These are phyloP conservation scores for Rhyacophila brunnea DNA, from an alignment of 1,140 invertebrate genomes.

Conservation along the genomic window DNA sequence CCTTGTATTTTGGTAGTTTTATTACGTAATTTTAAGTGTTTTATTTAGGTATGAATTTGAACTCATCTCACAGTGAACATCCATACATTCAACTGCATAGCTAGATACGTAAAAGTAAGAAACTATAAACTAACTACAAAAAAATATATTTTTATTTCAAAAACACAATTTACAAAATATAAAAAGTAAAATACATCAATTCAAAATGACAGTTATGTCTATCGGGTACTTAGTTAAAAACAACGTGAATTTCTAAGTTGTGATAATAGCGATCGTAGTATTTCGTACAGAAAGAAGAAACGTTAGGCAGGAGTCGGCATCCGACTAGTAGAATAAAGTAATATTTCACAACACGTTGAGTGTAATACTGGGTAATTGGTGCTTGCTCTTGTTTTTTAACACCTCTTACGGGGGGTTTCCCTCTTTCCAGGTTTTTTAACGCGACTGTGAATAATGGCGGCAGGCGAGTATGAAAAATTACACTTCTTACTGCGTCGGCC, in stretches of 20 bases:
- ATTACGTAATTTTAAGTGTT: too few species aligned
- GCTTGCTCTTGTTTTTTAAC: constrained; percentile 32
- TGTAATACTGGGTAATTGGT: constrained; percentile 31
- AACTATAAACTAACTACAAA: neutral
- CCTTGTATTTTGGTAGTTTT: too few species aligned
- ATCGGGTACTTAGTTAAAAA: too few species aligned
- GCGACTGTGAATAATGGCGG: constrained; percentile 30
- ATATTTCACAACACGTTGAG: constrained; percentile 25
- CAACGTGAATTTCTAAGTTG: too few species aligned
- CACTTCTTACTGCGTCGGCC: constrained; percentile 27
- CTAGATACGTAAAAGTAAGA: neutral
- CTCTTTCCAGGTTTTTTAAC: constrained; percentile 26
- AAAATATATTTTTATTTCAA: neutral
- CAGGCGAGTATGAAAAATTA: constrained; percentile 34
- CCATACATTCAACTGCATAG: too few species aligned
- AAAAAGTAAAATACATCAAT: neutral
- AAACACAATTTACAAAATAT: neutral
- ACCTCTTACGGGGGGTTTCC: constrained; percentile 16
- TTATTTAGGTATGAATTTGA: too few species aligned
- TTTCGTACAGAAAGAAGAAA: neutral
- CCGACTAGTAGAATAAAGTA: constrained; percentile 15
- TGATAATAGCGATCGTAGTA: too few species aligned
- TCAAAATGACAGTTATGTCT: too few species aligned
- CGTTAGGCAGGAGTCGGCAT: neutral
- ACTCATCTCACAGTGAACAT: too few species aligned